phyloP scores from a whole-genome alignment of 2,888 invertebrate genomes.

The Rhabditophanes sp. region DNA sequence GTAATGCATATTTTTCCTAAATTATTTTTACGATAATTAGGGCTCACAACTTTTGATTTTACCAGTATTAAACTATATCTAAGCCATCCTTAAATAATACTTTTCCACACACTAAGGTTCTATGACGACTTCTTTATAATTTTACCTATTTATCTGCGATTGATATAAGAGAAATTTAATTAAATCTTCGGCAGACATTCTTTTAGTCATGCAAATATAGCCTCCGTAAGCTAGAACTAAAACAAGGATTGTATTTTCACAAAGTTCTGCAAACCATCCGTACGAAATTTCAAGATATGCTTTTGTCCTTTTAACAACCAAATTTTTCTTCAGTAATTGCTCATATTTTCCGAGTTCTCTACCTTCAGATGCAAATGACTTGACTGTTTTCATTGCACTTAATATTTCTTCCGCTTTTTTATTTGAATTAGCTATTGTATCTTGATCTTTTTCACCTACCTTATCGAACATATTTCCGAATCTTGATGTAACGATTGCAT shows the following conservation, averaged over 20 bases:
- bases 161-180: slow-evolving; percentile 48
- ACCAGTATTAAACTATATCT: no score
- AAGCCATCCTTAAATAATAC: no score
- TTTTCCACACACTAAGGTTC: no score
- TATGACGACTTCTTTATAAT: no score
- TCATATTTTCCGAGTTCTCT: slow-evolving; percentile 43
- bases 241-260: slow-evolving; percentile 31
- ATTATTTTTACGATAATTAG: no score
- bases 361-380: slow-evolving; percentile 46
- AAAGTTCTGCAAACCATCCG: slow-evolving; percentile 44
- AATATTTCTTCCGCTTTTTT: slow-evolving; percentile 47
- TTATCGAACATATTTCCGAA: slow-evolving; percentile 46
- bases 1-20: no score
- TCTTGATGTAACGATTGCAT: slow-evolving; percentile 44
- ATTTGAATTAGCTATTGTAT: slow-evolving; percentile 46
- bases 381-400: slow-evolving; percentile 46
- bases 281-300: no score
- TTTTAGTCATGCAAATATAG: slow-evolving; percentile 43
- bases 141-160: no score
- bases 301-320: slow-evolving; percentile 24
- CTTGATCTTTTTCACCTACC: slow-evolving; percentile 45
- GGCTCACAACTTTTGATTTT: no score
- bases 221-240: slow-evolving; percentile 47
- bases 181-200: slow-evolving; percentile 35
- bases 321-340: slow-evolving; percentile 17